A percentile compares a stretch with the other conserved stretches of the same genome.
Conservation (phyloP, 2,113 vertebrate genomes). For the Scalopus aquaticus region DNA sequence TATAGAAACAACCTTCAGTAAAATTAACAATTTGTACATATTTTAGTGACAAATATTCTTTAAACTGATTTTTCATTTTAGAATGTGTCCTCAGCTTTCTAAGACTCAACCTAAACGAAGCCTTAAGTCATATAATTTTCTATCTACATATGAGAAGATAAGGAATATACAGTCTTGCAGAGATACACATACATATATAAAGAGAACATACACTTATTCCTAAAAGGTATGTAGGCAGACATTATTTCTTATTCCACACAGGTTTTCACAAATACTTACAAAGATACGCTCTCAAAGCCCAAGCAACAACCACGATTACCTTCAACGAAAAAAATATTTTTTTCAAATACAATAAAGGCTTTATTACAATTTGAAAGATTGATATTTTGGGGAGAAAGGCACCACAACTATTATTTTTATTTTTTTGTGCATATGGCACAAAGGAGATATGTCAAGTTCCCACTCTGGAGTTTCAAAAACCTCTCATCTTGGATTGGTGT, state of each 20-base stretch:
- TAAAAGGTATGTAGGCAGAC: slow-evolving; percentile 48
- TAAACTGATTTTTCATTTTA: slow-evolving; percentile 29
- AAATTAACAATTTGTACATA: slow-evolving; percentile 40
- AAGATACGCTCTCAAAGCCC: slow-evolving; percentile 70
- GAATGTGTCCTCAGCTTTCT: neutral
- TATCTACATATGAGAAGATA: slow-evolving; percentile 36
- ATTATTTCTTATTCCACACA: slow-evolving; percentile 55
- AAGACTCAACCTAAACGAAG: slow-evolving; percentile 43
- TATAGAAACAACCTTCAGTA: neutral
- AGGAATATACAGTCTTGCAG: slow-evolving; percentile 30
- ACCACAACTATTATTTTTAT: slow-evolving; percentile 73
- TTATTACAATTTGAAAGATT: slow-evolving; percentile 73
- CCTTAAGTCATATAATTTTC: slow-evolving; percentile 35
- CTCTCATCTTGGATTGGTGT: slow-evolving; percentile 71
- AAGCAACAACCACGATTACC: slow-evolving; percentile 21
- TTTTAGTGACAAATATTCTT: slow-evolving; percentile 32
- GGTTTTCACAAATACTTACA: slow-evolving; percentile 65
- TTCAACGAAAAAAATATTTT: neutral
- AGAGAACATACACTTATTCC: slow-evolving; percentile 62
- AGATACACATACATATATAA: slow-evolving; percentile 27
- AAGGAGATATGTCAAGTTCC: slow-evolving; percentile 67
- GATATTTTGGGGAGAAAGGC: slow-evolving; percentile 73
- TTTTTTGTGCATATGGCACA: slow-evolving; percentile 28
- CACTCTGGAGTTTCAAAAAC: slow-evolving; percentile 75
- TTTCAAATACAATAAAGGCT: slow-evolving; percentile 55